A percentile compares a stretch with the other conserved stretches of the same genome.
Evolutionary conservation across 2,113 vertebrate genomes (phyloP).

Genomic region (Clupea harengus): DNA sequence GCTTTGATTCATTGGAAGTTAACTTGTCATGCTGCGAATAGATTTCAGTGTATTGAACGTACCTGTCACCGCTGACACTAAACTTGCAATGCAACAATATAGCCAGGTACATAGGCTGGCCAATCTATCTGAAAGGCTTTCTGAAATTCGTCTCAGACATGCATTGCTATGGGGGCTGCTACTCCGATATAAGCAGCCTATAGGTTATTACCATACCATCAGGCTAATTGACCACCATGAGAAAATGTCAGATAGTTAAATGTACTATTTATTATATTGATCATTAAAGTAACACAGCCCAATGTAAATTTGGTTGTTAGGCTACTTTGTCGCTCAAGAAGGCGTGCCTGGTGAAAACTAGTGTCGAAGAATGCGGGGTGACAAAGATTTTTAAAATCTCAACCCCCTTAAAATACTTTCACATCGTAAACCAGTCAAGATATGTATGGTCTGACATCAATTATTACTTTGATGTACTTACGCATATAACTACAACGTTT

Average conservation of each 20-base stretch:
- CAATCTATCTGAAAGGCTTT: background rate
- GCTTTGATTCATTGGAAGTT: background rate
- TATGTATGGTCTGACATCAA: background rate
- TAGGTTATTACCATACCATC: background rate
- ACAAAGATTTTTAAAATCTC: background rate
- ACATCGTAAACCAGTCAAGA: background rate
- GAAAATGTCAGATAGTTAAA: background rate
- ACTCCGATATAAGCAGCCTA: background rate
- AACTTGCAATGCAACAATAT: background rate
- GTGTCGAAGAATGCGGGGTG: background rate
- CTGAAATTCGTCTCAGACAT: background rate
- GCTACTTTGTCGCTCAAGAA: background rate
- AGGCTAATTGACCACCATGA: background rate
- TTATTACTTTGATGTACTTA: background rate
- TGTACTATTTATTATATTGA: background rate
- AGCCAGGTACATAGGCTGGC: background rate
- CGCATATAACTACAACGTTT: background rate
- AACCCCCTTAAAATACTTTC: background rate
- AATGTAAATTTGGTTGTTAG: background rate
- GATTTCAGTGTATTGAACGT: background rate
- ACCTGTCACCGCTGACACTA: background rate
- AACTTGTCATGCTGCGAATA: background rate
- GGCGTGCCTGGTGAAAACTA: conserved; percentile 5
- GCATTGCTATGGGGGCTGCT: background rate
- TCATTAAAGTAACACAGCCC: background rate